Conservation (phyloP, 2,797 vertebrate genomes). For the Falco naumanni region DNA sequence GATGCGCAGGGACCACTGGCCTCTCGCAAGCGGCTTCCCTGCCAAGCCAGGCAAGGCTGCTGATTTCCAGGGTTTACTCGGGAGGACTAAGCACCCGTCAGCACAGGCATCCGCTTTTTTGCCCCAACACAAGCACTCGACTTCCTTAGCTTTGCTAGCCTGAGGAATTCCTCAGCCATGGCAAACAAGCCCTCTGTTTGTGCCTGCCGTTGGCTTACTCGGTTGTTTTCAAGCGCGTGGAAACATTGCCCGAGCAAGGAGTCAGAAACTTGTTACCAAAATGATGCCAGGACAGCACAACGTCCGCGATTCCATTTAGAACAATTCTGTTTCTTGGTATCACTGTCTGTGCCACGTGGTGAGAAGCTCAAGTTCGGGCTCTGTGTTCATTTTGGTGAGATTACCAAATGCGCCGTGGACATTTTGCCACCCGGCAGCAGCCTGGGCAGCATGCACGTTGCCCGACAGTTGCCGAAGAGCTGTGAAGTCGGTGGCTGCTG, state of each 20-base stretch:
- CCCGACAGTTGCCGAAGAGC: neutral
- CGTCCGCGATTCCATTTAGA: neutral
- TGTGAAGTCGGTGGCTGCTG: neutral
- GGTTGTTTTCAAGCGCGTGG: neutral
- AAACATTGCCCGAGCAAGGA: neutral
- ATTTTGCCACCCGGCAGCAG: neutral
- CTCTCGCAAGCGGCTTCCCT: neutral
- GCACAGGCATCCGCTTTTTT: neutral
- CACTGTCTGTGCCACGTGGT: rapidly evolving
- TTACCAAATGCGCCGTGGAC: neutral
- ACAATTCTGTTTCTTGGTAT: neutral
- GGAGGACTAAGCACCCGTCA: neutral
- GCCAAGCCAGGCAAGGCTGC: neutral
- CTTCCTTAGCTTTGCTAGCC: neutral
- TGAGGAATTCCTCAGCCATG: neutral
- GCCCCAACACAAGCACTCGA: neutral
- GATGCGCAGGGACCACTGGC: neutral
- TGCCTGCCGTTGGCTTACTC: neutral
- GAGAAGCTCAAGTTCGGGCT: neutral
- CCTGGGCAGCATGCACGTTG: rapidly evolving
- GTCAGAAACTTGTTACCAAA: neutral
- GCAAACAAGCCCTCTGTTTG: neutral
- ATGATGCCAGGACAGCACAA: neutral
- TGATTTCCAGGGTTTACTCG: neutral
- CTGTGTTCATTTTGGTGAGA: neutral